Percentiles rank a stretch among this genome's conserved stretches.
Evolutionary conservation across 53 echinoderm and acorn worm genomes (phyloP).

Genomic region (Glandiceps talaboti): DNA sequence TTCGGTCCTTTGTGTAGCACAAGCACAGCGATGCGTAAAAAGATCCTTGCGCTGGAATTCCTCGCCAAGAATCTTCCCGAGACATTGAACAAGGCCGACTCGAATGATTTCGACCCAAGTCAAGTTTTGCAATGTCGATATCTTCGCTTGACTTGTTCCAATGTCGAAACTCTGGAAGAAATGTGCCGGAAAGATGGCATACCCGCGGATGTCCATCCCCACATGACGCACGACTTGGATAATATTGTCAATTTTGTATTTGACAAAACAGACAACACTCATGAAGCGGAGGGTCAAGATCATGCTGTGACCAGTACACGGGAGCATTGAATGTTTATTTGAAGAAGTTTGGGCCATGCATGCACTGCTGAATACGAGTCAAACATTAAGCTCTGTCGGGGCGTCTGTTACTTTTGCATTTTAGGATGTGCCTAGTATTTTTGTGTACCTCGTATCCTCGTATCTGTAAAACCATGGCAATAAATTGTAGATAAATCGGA

Average conservation of each 20-base stretch:
- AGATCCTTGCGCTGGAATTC: neutral
- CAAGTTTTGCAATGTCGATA: conserved; percentile 46
- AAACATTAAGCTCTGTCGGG: no score
- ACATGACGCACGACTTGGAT: conserved; percentile 56
- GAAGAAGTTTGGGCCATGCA: no score
- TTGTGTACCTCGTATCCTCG: no score
- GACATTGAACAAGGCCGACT: neutral
- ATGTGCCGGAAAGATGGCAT: conserved; percentile 69
- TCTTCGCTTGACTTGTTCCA: conserved; percentile 29
- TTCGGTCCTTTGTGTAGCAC: neutral
- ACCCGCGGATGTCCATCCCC: conserved; percentile 63
- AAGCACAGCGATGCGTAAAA: neutral
- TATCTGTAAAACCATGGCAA: no score
- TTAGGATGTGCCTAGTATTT: no score
- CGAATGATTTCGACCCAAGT: conserved; percentile 28
- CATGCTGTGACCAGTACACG: neutral
- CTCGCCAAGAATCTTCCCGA: neutral
- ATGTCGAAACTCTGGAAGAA: conserved; percentile 30
- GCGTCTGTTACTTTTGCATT: no score
- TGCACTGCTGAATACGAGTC: no score
- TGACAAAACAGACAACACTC: conserved; percentile 7
- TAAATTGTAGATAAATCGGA: no score
- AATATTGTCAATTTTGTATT: conserved; percentile 55
- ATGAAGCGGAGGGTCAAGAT: neutral
- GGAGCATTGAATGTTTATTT: neutral